Percentiles rank a stretch among this genome's conserved stretches.
Evolutionary conservation across 2,113 vertebrate species (phyloP).

Genomic region (Acrocephalus arundinaceus): DNA sequence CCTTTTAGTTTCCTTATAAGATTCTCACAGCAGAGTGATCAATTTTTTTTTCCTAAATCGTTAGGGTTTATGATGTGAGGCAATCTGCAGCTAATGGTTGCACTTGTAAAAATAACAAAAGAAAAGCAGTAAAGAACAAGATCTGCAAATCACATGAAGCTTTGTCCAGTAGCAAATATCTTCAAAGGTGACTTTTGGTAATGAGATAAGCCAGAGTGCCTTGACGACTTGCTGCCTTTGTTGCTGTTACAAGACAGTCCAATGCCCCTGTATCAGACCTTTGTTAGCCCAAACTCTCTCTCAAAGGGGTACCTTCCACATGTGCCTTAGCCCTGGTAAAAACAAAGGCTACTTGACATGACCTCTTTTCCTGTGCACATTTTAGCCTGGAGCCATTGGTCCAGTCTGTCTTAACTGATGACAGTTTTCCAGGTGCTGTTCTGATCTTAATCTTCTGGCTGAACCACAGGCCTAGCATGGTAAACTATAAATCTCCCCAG

Average conservation of each 20-base stretch:
- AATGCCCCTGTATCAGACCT: neutral
- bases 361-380: slow-evolving; percentile 23
- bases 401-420: slow-evolving; percentile 50
- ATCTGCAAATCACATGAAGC: neutral
- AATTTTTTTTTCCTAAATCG: neutral
- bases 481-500: slow-evolving; percentile 65
- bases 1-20: slow-evolving; percentile 21
- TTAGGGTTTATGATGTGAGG: slow-evolving; percentile 16
- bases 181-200: neutral
- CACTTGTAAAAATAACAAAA: slow-evolving; percentile 29
- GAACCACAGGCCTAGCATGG: slow-evolving; percentile 28
- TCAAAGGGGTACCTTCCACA: neutral
- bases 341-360: neutral
- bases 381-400: slow-evolving; percentile 25
- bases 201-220: neutral
- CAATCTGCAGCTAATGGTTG: slow-evolving; percentile 17
- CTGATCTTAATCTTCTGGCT: slow-evolving; percentile 67
- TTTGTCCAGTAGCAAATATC: neutral
- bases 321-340: neutral
- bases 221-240: neutral
- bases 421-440: slow-evolving; percentile 65
- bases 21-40: slow-evolving; percentile 24
- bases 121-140: slow-evolving; percentile 6
- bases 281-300: neutral
- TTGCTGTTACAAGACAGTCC: neutral